A percentile compares a stretch with the other conserved stretches of the same genome.
Conservation (phyloP, 2,113 vertebrate genomes). For the Empidonax alnorum region DNA sequence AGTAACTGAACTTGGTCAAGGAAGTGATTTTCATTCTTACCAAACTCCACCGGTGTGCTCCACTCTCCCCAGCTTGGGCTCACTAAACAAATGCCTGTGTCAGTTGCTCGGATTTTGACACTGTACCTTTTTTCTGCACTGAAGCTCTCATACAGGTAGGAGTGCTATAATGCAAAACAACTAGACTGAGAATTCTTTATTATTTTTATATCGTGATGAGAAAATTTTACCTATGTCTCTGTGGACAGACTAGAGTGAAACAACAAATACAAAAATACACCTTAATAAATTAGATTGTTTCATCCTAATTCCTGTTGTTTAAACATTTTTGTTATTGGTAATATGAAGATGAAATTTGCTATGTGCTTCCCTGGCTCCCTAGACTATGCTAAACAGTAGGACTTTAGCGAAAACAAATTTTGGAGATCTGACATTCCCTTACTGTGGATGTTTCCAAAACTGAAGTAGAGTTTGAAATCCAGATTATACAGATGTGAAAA, state of each 20-base stretch:
- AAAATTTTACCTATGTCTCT: not conserved
- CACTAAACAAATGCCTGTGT: not conserved
- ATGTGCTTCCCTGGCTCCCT: not conserved
- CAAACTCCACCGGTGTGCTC: slow-evolving; percentile 47
- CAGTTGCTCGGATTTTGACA: slow-evolving; percentile 40
- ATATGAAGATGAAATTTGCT: not conserved
- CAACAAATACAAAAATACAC: not conserved
- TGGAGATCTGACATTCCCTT: not conserved
- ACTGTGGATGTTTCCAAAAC: not conserved
- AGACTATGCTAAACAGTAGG: not conserved
- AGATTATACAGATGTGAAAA: not conserved
- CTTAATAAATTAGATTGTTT: not conserved
- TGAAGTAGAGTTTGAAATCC: not conserved
- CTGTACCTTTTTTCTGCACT: not conserved
- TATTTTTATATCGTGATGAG: not conserved
- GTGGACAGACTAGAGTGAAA: not conserved
- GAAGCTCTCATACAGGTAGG: not conserved
- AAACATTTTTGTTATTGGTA: not conserved
- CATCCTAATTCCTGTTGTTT: not conserved
- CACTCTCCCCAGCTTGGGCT: slow-evolving; percentile 48
- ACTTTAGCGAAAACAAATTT: not conserved
- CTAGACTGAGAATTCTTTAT: not conserved
- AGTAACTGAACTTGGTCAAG: not conserved
- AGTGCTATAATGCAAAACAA: not conserved
- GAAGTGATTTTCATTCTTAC: slow-evolving; percentile 23